Percentiles rank a stretch among this genome's conserved stretches.
Conservation (phyloP, 1,140 invertebrate genomes). For the Pteromalus puparum region DNA sequence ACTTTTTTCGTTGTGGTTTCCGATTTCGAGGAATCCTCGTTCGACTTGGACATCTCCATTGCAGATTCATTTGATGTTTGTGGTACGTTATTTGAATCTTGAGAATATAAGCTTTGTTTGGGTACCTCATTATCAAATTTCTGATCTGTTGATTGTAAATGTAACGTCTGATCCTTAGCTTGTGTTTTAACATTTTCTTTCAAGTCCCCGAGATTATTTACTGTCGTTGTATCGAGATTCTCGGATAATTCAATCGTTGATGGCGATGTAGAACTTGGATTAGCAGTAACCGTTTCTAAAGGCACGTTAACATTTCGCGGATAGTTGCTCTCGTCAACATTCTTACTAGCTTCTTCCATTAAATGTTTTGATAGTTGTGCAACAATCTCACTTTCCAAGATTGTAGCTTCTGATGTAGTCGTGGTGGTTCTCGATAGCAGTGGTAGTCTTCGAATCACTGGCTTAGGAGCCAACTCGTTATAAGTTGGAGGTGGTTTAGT, state of each 20-base stretch:
- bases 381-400: constrained; percentile 15
- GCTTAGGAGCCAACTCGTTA: constrained; percentile 69
- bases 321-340: constrained; percentile 10
- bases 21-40: neutral
- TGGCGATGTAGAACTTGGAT: neutral
- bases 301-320: neutral
- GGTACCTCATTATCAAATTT: constrained; percentile 26
- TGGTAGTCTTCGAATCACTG: constrained; percentile 66
- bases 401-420: constrained; percentile 40
- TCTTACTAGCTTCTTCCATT: neutral
- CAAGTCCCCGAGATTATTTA: neutral
- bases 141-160: neutral
- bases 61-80: neutral
- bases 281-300: constrained; percentile 20
- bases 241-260: constrained; percentile 30
- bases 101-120: neutral
- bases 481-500: constrained; percentile 67
- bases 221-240: neutral
- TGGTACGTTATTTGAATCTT: constrained; percentile 34
- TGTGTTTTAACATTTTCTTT: neutral
- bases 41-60: neutral
- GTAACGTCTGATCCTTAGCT: neutral
- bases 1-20: constrained; percentile 10
- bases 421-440: constrained; percentile 56
- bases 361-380: constrained; percentile 6